These are phyloP conservation scores for Pseudorhombus dupliciocellatus DNA, from an alignment of 2,113 vertebrate species.

Conservation along the genomic window DNA sequence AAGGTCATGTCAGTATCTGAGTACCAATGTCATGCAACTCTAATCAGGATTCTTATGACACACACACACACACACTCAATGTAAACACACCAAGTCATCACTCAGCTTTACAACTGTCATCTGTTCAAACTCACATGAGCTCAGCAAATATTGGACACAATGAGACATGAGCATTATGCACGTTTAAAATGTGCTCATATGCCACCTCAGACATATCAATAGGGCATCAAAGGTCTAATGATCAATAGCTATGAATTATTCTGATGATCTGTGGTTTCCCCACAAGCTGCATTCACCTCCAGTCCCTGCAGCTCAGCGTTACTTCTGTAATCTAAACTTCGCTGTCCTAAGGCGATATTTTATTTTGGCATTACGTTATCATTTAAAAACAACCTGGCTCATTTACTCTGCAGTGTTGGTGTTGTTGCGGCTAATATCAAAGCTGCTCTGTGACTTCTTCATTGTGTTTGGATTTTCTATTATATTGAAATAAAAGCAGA, in stretches of 20 bases:
- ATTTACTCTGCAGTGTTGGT: background rate
- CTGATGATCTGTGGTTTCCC: slow-evolving; percentile 3
- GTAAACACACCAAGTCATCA: slow-evolving; percentile 11
- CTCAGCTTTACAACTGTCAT: background rate
- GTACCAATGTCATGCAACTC: slow-evolving; percentile 32
- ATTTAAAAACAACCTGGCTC: slow-evolving; percentile 11
- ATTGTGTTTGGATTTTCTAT: slow-evolving; percentile 14
- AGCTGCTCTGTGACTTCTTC: slow-evolving; percentile 1
- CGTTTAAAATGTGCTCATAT: background rate
- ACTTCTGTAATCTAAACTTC: background rate
- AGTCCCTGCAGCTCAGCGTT: slow-evolving; percentile 2
- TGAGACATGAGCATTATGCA: background rate
- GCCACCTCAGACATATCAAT: slow-evolving; percentile 13
- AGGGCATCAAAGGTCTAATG: background rate
- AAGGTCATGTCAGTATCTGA: slow-evolving; percentile 16
- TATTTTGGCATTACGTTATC: background rate
- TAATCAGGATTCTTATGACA: slow-evolving; percentile 24
- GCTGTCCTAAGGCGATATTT: background rate
- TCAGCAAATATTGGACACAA: background rate
- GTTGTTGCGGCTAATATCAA: background rate
- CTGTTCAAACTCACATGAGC: slow-evolving; percentile 11
- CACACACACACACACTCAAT: slow-evolving; percentile 3
- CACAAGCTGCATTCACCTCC: slow-evolving; percentile 8
- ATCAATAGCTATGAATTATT: slow-evolving; percentile 53
- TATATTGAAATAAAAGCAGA: slow-evolving; percentile 4